These are phyloP conservation scores for Chionodraco myersi DNA, from an alignment of 2,113 vertebrate genomes.

Conservation along the genomic window DNA sequence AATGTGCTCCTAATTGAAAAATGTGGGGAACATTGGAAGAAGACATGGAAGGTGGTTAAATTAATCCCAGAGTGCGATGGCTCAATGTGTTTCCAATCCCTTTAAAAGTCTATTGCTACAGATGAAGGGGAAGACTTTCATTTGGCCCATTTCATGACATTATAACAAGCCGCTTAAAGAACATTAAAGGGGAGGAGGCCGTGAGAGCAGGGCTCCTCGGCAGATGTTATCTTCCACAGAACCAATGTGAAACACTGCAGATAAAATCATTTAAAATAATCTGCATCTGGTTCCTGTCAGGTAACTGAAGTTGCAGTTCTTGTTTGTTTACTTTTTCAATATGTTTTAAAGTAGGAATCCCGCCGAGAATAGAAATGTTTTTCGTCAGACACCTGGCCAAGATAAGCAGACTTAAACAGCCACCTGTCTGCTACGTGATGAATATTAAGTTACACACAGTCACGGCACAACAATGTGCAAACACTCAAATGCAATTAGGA, in stretches of 20 bases:
- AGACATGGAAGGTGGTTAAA: conserved; percentile 21
- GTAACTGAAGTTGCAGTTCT: conserved; percentile 6
- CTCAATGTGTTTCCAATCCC: conserved; percentile 64
- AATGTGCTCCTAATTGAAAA: conserved; percentile 61
- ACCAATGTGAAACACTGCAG: conserved; percentile 18
- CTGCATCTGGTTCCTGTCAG: conserved; percentile 48
- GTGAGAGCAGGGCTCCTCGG: conserved; percentile 11
- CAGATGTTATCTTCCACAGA: conserved; percentile 17
- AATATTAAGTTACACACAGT: conserved; percentile 19
- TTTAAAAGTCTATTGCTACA: conserved; percentile 46
- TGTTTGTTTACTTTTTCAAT: conserved; percentile 44
- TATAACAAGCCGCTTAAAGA: conserved; percentile 49
- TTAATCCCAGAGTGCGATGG: conserved; percentile 43
- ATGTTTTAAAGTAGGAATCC: conserved; percentile 21
- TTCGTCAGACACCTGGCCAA: conserved; percentile 45
- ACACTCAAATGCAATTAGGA: conserved; percentile 37
- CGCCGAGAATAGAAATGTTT: conserved; percentile 10
- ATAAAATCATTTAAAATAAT: conserved; percentile 26
- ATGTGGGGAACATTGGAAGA: conserved; percentile 53
- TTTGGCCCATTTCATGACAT: conserved; percentile 61
- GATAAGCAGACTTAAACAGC: conserved; percentile 37
- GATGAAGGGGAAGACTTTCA: conserved; percentile 55
- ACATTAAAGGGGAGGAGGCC: conserved; percentile 26
- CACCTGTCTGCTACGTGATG: conserved; percentile 41
- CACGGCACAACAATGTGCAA: conserved; percentile 13